Evolutionary conservation across 2,113 vertebrate species (phyloP).

Genomic region (Macaca nemestrina): DNA sequence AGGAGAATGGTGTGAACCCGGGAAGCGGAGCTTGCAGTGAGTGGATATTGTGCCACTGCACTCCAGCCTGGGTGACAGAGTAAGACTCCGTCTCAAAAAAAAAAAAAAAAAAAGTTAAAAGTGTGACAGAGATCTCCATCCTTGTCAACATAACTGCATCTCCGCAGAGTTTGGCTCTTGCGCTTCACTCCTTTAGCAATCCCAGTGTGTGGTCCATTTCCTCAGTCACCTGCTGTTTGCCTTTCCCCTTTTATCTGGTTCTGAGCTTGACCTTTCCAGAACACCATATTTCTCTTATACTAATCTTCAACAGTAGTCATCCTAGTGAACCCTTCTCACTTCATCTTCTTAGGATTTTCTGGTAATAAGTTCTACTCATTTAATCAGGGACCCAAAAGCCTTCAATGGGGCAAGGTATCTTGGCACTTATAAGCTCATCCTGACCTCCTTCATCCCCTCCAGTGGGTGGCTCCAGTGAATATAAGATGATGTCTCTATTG

Average conservation of each 20-base stretch:
- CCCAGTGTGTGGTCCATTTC: background rate
- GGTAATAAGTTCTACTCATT: background rate
- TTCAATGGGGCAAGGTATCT: background rate
- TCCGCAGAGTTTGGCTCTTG: background rate
- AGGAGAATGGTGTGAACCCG: too few species aligned
- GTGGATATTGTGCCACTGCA: too few species aligned
- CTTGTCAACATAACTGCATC: background rate
- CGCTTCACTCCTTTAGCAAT: background rate
- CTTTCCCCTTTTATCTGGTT: background rate
- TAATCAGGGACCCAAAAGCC: background rate
- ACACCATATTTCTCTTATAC: background rate
- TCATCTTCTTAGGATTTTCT: background rate
- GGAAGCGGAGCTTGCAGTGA: too few species aligned
- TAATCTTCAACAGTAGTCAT: background rate
- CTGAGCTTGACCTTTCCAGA: background rate
- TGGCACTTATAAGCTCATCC: background rate
- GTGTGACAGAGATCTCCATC: background rate
- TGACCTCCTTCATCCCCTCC: too few species aligned
- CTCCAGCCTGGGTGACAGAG: too few species aligned
- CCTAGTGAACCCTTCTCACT: background rate
- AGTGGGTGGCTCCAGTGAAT: background rate
- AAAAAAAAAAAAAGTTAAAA: background rate
- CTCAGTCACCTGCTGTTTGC: background rate
- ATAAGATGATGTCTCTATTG: background rate
- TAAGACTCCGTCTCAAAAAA: too few species aligned